A percentile compares a stretch with the other conserved stretches of the same genome.
Conservation (phyloP, 2,797 vertebrate species). For the Myiothlypis coronata region DNA sequence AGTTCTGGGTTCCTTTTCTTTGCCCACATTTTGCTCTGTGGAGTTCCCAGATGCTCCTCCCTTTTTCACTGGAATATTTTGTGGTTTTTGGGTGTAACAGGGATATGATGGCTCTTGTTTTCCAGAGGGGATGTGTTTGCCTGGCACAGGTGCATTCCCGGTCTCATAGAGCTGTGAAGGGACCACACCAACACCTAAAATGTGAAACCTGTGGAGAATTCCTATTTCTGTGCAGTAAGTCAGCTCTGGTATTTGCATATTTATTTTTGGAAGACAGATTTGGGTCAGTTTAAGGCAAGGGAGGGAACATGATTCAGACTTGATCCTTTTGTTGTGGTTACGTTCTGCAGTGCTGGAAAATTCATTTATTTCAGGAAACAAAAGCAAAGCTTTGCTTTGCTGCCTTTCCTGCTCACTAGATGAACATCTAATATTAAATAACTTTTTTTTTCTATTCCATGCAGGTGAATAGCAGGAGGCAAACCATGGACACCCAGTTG, state of each 20-base stretch:
- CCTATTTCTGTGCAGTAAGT: neutral
- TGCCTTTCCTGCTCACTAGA: rapidly evolving
- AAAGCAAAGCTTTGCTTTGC: neutral
- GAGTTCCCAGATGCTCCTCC: neutral
- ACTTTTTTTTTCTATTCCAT: neutral
- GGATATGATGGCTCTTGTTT: neutral
- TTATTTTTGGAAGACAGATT: neutral
- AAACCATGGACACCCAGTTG: constrained; percentile 56
- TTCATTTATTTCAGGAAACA: neutral
- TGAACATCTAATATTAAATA: neutral
- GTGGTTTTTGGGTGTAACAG: rapidly evolving
- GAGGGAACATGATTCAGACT: neutral
- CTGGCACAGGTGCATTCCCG: neutral
- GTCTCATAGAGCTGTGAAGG: neutral
- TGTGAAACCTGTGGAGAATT: neutral
- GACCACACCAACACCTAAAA: neutral
- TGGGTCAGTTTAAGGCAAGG: neutral
- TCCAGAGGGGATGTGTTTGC: neutral
- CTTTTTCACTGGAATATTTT: neutral
- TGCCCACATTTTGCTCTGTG: rapidly evolving
- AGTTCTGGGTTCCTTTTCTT: neutral
- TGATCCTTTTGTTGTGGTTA: rapidly evolving
- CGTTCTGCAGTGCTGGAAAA: rapidly evolving
- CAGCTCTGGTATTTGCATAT: rapidly evolving
- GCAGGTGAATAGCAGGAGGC: neutral